Conservation (phyloP, 2,888 invertebrate genomes). For the Steromphala cineraria region DNA sequence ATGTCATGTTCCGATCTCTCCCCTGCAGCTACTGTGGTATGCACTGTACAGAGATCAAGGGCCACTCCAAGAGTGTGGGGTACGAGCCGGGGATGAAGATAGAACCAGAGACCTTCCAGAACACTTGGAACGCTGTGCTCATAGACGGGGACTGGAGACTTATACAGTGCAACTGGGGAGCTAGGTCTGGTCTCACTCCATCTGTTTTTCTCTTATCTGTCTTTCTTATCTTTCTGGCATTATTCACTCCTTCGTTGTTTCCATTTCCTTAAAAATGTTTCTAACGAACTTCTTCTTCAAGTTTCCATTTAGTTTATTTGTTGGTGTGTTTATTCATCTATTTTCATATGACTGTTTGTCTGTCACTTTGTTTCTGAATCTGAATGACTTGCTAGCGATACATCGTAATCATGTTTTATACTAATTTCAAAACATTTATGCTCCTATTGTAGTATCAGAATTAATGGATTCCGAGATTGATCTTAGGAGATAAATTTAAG, state of each 20-base stretch:
- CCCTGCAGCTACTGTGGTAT: conserved; percentile 73
- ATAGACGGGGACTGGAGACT: conserved; percentile 75
- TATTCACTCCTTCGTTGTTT: neutral
- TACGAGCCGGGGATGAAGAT: conserved; percentile 76
- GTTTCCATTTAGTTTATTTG: no score
- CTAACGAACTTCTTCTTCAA: no score
- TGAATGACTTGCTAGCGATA: no score
- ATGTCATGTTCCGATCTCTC: neutral
- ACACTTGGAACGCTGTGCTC: conserved; percentile 75
- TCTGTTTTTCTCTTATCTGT: neutral
- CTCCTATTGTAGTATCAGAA: no score
- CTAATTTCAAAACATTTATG: no score
- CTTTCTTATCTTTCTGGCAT: neutral
- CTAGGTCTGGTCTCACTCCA: conserved; percentile 57
- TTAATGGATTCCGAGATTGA: no score
- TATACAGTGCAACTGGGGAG: conserved; percentile 76
- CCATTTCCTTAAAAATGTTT: neutral
- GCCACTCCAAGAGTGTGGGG: conserved; percentile 75
- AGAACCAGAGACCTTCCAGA: conserved; percentile 72
- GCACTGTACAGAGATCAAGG: conserved; percentile 74
- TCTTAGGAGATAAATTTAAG: no score
- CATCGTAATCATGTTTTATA: no score
- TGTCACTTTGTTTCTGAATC: no score
- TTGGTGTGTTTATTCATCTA: no score
- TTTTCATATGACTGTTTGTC: no score